Conservation (phyloP, 2,113 vertebrate genomes). For the Macquaria ambigua region DNA sequence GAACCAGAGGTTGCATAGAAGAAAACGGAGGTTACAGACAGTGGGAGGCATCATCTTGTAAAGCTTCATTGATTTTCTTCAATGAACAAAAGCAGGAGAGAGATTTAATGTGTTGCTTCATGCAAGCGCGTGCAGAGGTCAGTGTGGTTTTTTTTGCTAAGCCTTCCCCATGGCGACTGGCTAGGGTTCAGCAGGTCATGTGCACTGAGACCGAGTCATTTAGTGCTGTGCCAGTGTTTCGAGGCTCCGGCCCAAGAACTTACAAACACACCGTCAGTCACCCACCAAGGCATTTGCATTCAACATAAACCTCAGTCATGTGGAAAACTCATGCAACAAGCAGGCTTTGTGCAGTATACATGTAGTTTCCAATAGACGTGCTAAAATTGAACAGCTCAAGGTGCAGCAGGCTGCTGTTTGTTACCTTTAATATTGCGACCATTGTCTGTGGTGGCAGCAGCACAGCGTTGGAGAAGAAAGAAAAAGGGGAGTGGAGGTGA, state of each 20-base stretch:
- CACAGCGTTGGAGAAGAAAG: slow-evolving; percentile 74
- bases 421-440: slow-evolving; percentile 98
- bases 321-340: slow-evolving; percentile 66
- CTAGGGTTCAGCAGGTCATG: slow-evolving; percentile 17
- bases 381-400: slow-evolving; percentile 77
- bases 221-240: slow-evolving; percentile 23
- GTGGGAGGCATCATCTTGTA: slow-evolving; percentile 50
- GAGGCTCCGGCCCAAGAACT: slow-evolving; percentile 2
- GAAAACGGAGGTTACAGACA: slow-evolving; percentile 54
- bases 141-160: neutral
- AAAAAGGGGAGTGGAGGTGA: slow-evolving; percentile 68
- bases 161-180: slow-evolving; percentile 22
- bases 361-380: slow-evolving; percentile 10
- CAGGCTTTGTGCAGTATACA: slow-evolving; percentile 42
- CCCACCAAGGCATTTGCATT: slow-evolving; percentile 53
- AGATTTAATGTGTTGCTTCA: slow-evolving; percentile 59
- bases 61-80: slow-evolving; percentile 60
- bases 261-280: slow-evolving; percentile 55
- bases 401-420: slow-evolving; percentile 78
- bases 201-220: slow-evolving; percentile 25
- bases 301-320: slow-evolving; percentile 33
- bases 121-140: slow-evolving; percentile 70
- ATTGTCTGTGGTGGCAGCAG: slow-evolving; percentile 90
- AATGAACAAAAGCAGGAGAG: slow-evolving; percentile 45
- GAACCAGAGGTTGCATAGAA: slow-evolving; percentile 26